These are phyloP conservation scores for Rhizoglyphus robini DNA, from an alignment of 1,140 invertebrate species.

Conservation along the genomic window DNA sequence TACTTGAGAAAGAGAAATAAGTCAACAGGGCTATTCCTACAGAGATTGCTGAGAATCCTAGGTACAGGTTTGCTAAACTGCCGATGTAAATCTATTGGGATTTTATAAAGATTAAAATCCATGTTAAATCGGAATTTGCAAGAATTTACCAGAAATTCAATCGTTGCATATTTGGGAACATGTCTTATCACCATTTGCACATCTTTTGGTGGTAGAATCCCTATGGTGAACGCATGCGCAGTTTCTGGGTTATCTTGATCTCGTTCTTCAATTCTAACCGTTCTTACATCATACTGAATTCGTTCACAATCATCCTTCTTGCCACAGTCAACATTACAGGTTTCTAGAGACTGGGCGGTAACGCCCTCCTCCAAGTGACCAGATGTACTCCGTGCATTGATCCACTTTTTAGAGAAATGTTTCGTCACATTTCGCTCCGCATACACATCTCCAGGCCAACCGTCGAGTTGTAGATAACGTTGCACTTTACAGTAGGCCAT, in stretches of 20 bases:
- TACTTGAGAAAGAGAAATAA: neutral
- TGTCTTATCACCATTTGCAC: conserved; percentile 4
- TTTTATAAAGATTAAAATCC: too few species aligned
- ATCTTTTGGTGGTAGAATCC: conserved; percentile 2
- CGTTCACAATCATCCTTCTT: neutral
- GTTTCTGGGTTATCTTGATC: neutral
- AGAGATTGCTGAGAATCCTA: neutral
- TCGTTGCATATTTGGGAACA: neutral
- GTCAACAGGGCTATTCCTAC: neutral
- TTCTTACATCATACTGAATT: conserved; percentile 1
- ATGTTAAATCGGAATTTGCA: too few species aligned
- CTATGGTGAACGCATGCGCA: neutral
- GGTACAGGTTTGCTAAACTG: neutral
- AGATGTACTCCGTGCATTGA: neutral
- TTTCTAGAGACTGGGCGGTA: neutral
- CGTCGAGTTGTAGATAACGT: neutral
- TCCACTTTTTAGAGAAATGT: neutral
- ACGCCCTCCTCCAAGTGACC: neutral
- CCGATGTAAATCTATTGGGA: neutral
- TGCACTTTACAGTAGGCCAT: neutral
- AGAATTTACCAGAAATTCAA: neutral
- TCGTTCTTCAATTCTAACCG: neutral
- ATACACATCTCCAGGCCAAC: neutral
- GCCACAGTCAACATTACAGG: neutral
- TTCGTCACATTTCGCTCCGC: neutral